phyloP scores from a whole-genome alignment of 2,888 invertebrate species.

The Sepiola atlantica region DNA sequence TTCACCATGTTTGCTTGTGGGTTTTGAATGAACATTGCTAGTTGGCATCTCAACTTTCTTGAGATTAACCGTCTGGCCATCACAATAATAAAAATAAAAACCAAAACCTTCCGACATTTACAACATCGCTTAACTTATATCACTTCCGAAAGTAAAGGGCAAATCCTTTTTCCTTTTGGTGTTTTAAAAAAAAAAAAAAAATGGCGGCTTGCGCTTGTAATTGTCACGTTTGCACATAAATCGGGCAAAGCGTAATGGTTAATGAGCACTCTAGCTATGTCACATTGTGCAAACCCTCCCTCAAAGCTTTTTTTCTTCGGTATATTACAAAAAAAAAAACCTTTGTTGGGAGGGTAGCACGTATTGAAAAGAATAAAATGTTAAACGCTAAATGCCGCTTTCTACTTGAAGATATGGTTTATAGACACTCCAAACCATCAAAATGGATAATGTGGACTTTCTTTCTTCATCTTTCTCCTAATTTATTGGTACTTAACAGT shows the following conservation, averaged over 20 bases:
- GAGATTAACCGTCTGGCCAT: background rate
- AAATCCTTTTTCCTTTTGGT: background rate
- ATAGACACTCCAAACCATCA: background rate
- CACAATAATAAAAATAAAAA: background rate
- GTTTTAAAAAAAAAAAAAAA: background rate
- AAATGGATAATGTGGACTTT: background rate
- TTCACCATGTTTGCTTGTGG: slow-evolving; percentile 25
- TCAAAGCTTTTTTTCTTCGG: background rate
- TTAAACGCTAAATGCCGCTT: background rate
- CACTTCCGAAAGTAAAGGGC: background rate
- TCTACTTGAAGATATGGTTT: background rate
- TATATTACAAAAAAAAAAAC: background rate
- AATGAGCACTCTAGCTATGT: background rate
- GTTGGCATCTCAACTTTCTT: slow-evolving; percentile 10
- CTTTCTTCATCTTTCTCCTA: background rate
- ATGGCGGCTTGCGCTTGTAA: background rate
- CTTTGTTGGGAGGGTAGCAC: background rate
- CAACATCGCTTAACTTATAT: background rate
- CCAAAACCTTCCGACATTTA: background rate
- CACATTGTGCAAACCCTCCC: background rate
- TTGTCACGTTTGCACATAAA: background rate
- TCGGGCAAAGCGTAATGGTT: background rate
- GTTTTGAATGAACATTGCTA: slow-evolving; percentile 32
- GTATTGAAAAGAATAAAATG: background rate
- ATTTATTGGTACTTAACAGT: slow-evolving; percentile 32